Evolutionary conservation across 2,888 invertebrate genomes (phyloP).

Genomic region (Penaeus monodon): DNA sequence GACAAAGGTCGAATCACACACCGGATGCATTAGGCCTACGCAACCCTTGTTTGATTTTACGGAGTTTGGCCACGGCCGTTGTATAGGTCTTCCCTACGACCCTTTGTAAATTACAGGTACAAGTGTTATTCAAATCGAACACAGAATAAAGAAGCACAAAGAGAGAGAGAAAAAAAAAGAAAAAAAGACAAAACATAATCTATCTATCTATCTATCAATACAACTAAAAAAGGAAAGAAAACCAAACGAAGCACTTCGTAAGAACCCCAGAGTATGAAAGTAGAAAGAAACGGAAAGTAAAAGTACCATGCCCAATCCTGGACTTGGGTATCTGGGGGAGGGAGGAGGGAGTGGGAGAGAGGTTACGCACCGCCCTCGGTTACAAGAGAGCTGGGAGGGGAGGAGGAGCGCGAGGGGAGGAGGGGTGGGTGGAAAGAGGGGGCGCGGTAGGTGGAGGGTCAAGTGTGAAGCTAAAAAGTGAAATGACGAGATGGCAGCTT

Average conservation of each 20-base stretch:
- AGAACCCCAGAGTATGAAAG: background rate
- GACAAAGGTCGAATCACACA: no score
- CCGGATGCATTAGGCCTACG: no score
- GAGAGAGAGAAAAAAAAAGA: background rate
- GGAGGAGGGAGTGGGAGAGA: background rate
- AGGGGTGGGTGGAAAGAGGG: background rate
- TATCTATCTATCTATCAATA: background rate
- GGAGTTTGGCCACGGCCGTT: no score
- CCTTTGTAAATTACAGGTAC: no score
- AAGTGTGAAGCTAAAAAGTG: no score
- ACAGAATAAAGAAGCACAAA: background rate
- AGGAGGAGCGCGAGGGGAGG: no score
- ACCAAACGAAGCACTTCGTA: background rate
- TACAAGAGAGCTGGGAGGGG: background rate
- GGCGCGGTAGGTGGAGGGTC: background rate
- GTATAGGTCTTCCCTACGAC: no score
- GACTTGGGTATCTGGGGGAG: background rate
- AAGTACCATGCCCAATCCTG: background rate
- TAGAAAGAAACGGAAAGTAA: conserved; percentile 3
- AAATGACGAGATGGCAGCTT: no score
- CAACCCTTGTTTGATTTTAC: no score
- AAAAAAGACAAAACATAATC: background rate
- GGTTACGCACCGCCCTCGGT: no score
- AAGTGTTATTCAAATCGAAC: no score
- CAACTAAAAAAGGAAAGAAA: background rate